phyloP scores from a whole-genome alignment of 92 coral and sea anemone species.

The Paramuricea clavata region DNA sequence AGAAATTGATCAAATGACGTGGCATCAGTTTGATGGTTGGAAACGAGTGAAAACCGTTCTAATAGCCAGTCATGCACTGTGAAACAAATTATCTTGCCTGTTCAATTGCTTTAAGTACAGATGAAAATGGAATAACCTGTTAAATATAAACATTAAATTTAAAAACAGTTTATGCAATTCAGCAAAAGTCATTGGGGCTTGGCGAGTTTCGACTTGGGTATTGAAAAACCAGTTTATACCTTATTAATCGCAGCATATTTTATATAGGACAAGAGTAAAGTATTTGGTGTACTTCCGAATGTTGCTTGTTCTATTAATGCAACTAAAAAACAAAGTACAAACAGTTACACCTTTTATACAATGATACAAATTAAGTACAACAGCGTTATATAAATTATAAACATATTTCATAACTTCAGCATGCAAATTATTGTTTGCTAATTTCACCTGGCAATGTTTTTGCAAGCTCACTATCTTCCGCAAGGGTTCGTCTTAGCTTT shows the following conservation, averaged over 20 bases:
- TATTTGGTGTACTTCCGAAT: constrained; percentile 91
- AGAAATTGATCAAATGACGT: too few relatives aligned
- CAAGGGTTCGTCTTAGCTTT: constrained; percentile 77
- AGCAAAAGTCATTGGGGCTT: too few relatives aligned
- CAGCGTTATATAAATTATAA: too few relatives aligned
- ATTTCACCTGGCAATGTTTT: constrained; percentile 85
- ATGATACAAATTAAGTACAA: too few relatives aligned
- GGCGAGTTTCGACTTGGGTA: too few relatives aligned
- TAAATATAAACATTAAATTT: not conserved
- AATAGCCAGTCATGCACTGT: not conserved
- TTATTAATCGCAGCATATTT: constrained; percentile 88
- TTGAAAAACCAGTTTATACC: constrained; percentile 67
- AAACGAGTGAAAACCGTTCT: too few relatives aligned
- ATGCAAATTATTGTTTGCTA: not conserved
- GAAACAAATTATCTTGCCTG: constrained; percentile 70
- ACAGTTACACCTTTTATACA: not conserved
- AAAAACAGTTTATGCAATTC: too few relatives aligned
- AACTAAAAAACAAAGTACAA: constrained; percentile 62
- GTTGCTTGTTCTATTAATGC: constrained; percentile 96
- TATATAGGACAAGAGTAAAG: constrained; percentile 86
- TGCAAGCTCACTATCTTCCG: constrained; percentile 65
- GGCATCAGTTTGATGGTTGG: too few relatives aligned
- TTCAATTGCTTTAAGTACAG: constrained; percentile 88
- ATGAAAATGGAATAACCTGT: constrained; percentile 90
- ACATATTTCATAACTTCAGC: not conserved